Conservation (phyloP, 2,888 invertebrate genomes). For the Drosophila kuntzei region DNA sequence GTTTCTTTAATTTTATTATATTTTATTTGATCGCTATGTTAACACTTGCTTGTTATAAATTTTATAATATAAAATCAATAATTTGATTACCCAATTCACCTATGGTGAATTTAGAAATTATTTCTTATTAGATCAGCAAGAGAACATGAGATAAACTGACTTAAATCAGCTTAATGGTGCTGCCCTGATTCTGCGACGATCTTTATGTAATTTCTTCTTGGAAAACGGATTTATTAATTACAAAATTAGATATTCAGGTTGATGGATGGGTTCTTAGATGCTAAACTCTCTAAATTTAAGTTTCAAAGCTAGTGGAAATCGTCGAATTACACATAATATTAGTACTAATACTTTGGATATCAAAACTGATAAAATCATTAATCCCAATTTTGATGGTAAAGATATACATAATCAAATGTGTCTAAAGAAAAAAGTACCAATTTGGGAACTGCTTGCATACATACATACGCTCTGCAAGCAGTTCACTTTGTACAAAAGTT, state of each 20-base stretch:
- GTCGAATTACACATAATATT: too few species aligned
- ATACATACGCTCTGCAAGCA: too few species aligned
- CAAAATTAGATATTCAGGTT: not conserved
- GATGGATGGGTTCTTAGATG: not conserved
- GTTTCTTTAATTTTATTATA: not conserved
- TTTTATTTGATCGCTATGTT: not conserved
- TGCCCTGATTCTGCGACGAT: not conserved
- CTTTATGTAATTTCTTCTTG: not conserved
- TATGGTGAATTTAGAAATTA: not conserved
- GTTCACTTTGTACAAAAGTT: too few species aligned
- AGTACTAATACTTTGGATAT: not conserved
- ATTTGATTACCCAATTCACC: not conserved
- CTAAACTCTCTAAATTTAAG: too few species aligned
- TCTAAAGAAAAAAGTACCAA: too few species aligned
- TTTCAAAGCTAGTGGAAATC: not conserved
- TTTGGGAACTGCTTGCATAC: too few species aligned
- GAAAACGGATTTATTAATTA: not conserved
- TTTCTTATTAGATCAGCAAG: not conserved
- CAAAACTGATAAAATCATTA: not conserved
- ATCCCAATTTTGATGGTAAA: not conserved
- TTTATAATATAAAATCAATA: not conserved
- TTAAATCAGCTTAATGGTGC: not conserved
- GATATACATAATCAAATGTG: too few species aligned
- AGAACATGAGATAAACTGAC: not conserved
- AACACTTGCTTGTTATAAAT: too few species aligned